Conservation (phyloP, 2,797 vertebrate species). For the Lerista edwardsae region DNA sequence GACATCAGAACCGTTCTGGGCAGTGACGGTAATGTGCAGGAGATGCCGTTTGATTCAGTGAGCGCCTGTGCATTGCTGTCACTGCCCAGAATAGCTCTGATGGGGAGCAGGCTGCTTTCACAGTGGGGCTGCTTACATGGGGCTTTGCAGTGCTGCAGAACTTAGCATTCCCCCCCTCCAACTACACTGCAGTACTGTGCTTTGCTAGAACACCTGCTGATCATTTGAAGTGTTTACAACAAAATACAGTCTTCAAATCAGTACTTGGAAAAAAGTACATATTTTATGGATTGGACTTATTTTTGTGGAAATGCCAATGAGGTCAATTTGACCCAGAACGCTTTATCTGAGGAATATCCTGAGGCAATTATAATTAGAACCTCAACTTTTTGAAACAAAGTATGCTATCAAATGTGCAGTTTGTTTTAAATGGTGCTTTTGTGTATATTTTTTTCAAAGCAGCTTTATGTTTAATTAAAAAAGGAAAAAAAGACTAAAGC, state of each 20-base stretch:
- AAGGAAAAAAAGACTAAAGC: slow-evolving; percentile 60
- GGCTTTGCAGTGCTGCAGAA: too few species aligned
- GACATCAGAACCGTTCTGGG: too few species aligned
- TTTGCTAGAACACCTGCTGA: neutral
- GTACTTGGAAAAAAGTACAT: slow-evolving; percentile 28
- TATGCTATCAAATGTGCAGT: slow-evolving; percentile 66
- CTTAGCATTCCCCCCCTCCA: too few species aligned
- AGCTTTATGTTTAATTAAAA: slow-evolving; percentile 74
- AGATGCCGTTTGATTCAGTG: too few species aligned
- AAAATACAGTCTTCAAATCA: neutral
- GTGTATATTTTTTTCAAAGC: slow-evolving; percentile 63
- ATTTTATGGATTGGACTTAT: slow-evolving; percentile 40
- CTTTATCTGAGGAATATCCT: slow-evolving; percentile 61
- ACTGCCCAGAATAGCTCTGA: too few species aligned
- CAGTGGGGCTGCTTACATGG: too few species aligned
- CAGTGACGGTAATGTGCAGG: too few species aligned
- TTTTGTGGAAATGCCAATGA: neutral
- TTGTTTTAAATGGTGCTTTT: slow-evolving; percentile 69
- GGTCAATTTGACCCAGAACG: slow-evolving; percentile 44
- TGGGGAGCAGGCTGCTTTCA: too few species aligned
- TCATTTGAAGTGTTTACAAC: neutral
- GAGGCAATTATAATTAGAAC: slow-evolving; percentile 67
- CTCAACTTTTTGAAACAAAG: slow-evolving; percentile 68
- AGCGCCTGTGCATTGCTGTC: too few species aligned
- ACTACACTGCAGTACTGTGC: too few species aligned